Conservation (phyloP, 2,113 vertebrate species). For the Eretmochelys imbricata region DNA sequence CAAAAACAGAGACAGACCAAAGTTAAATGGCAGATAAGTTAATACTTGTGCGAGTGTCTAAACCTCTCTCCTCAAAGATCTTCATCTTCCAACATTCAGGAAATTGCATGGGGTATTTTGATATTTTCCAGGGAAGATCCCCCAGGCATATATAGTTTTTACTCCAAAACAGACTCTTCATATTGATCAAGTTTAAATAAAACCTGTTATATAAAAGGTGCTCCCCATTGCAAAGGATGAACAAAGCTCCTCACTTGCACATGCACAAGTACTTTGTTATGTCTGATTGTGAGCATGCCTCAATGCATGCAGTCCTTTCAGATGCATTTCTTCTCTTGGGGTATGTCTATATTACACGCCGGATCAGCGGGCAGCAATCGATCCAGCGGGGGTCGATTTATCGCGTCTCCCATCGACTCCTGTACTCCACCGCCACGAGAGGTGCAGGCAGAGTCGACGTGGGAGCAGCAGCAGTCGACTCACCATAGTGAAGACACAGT, state of each 20-base stretch:
- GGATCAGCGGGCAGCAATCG: too few species aligned
- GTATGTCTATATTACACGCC: too few species aligned
- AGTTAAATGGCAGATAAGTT: not conserved
- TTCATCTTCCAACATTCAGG: not conserved
- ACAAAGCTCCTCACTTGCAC: not conserved
- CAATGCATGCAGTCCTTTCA: not conserved
- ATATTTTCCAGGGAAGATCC: not conserved
- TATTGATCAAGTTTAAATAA: not conserved
- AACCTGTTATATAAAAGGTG: not conserved
- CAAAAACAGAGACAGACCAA: too few species aligned
- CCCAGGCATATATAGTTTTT: not conserved
- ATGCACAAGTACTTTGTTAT: not conserved
- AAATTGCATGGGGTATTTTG: not conserved
- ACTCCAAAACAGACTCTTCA: not conserved
- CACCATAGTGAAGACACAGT: too few species aligned
- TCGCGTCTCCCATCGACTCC: too few species aligned
- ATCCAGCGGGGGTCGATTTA: too few species aligned
- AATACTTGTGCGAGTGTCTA: not conserved
- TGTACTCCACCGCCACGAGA: too few species aligned
- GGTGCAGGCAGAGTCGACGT: too few species aligned
- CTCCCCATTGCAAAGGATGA: not conserved
- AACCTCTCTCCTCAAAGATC: not conserved
- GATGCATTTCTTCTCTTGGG: not conserved
- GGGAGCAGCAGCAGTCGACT: too few species aligned
- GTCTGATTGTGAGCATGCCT: not conserved